Evolutionary conservation across 2,888 invertebrate species (phyloP), one percentile per base, ranked within the genome.

Genomic region (Acronicta leporina): DNA sequence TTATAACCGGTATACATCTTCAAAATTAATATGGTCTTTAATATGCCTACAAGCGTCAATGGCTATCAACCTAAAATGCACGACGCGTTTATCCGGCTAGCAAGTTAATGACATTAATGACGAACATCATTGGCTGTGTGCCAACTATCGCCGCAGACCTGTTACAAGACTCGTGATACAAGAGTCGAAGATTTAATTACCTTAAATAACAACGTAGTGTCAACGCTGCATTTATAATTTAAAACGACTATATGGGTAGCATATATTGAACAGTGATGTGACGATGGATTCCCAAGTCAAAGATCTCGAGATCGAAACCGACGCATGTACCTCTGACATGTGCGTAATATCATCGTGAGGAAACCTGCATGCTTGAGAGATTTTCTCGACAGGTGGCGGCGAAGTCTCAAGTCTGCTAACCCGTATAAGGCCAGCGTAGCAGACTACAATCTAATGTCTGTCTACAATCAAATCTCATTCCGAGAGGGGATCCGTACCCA

Each of bases 41-140:
- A 64, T 61, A 61, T 55, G 55, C 51, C 35, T 47, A 25, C 48
- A 49, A 35, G 41, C 30, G 16, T 61, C 40, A 38, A 46, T 35
- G 46, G 52, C 46, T 71, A 68, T 63, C 43, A 57, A 58, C 52
- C 42, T 47, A 72, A 69, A 73, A 66, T 56, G 45, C 47, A 35
- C 47, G 52, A 20, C 69, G 49, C 63, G 50, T 69, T 73, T 57
- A 73, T 63, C 69, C 63, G 8, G 45, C 45, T 53, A n/a, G 46
- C 15, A 55, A 62, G 56, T 57, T 73, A 64, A 60, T 51, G 47
- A 45, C 53, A 63, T 69, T 69, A 73, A 63, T 59, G 68, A 58
- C 27, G 52, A 57, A 48, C 55, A 61, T 57, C 52, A 20, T 40
- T 73, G 63, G 74, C 59, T 35, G 41, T 15, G 42, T 53, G 67